Evolutionary conservation across 2,113 vertebrate genomes (phyloP).

Genomic region (Glareola pratincola): DNA sequence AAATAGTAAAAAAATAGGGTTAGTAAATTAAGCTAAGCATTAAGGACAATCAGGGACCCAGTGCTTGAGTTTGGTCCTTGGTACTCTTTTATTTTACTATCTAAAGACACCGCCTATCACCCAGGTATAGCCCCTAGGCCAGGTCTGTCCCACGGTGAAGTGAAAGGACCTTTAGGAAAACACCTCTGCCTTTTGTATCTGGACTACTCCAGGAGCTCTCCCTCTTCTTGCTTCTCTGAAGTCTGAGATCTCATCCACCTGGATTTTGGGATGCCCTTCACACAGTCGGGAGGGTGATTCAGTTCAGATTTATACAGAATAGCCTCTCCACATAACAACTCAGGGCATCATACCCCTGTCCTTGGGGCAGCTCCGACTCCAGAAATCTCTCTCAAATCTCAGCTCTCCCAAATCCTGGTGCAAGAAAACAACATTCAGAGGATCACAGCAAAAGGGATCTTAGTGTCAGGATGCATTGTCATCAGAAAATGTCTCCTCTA

Average conservation of each 20-base stretch:
- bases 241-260: background rate
- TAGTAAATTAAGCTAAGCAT: background rate
- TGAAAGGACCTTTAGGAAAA: background rate
- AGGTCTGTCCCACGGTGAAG: background rate
- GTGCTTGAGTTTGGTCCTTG: background rate
- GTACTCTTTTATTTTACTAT: background rate
- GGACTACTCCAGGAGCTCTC: background rate
- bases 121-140: background rate
- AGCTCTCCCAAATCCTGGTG: background rate
- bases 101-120: background rate
- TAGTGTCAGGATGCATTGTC: background rate
- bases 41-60: background rate
- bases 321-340: background rate
- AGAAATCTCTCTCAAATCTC: no score
- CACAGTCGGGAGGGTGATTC: background rate
- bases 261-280: background rate
- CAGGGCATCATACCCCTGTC: background rate
- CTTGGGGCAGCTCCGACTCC: background rate
- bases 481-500: background rate
- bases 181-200: background rate
- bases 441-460: background rate
- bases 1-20: background rate
- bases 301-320: background rate
- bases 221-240: background rate
- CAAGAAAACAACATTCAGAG: background rate